Conservation (phyloP, 2,888 invertebrate species). For the Lucinisca nassula region DNA sequence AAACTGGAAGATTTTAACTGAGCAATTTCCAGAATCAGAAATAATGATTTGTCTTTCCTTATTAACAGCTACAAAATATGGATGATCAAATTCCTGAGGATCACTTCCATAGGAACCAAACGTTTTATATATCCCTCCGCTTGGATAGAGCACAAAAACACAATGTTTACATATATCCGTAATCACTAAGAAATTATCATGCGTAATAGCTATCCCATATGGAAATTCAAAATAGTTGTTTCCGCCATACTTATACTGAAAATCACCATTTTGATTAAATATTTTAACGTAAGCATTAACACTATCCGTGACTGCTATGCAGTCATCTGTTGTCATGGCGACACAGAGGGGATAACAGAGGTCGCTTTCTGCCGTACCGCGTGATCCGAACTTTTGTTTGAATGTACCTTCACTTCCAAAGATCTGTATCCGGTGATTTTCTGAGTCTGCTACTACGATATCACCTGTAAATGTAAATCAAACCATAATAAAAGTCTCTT, state of each 20-base stretch:
- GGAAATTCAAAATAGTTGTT: constrained; percentile 82
- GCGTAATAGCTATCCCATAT: constrained; percentile 82
- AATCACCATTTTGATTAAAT: constrained; percentile 79
- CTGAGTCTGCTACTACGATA: constrained; percentile 85
- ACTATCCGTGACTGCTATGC: constrained; percentile 84
- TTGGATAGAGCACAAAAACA: constrained; percentile 80
- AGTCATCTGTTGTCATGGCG: constrained; percentile 82
- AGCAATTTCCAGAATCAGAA: constrained; percentile 85
- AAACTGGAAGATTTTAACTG: constrained; percentile 85
- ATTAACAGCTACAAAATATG: constrained; percentile 84
- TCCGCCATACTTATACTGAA: constrained; percentile 75
- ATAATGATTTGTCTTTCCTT: constrained; percentile 84
- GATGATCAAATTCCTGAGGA: constrained; percentile 83
- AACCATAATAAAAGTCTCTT: too few species aligned
- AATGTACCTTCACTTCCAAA: constrained; percentile 83
- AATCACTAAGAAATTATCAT: constrained; percentile 79
- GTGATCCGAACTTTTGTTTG: constrained; percentile 82
- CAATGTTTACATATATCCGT: constrained; percentile 85
- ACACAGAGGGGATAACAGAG: constrained; percentile 85
- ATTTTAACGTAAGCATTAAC: constrained; percentile 85
- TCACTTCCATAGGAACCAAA: constrained; percentile 85
- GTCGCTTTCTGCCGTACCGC: constrained; percentile 78
- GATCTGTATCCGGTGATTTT: constrained; percentile 85
- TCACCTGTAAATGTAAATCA: constrained; percentile 83
- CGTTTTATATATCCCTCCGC: constrained; percentile 77